Evolutionary conservation across 2,888 invertebrate species (phyloP).

Genomic region (Volucella zonaria): DNA sequence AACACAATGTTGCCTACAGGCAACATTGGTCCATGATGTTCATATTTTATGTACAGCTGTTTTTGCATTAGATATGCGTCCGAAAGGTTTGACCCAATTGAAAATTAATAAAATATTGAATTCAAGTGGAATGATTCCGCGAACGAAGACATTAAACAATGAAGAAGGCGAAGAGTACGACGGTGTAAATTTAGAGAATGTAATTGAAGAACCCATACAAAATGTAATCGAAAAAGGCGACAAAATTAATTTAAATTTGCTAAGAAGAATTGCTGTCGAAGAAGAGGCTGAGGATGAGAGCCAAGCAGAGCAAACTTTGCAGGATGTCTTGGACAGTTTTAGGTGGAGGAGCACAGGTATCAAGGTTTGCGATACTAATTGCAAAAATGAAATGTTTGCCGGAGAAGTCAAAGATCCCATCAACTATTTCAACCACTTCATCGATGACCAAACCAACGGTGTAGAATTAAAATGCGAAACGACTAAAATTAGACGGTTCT

Average conservation of each 20-base stretch:
- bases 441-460: slow-evolving; percentile 17
- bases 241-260: not conserved
- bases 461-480: not conserved
- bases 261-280: not conserved
- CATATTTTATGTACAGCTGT: no score
- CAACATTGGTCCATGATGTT: no score
- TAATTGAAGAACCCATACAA: slow-evolving; percentile 7
- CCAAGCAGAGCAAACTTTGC: not conserved
- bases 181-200: not conserved
- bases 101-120: not conserved
- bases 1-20: no score
- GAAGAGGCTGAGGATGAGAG: not conserved
- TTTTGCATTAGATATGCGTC: not conserved
- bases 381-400: not conserved
- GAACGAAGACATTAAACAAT: not conserved
- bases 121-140: not conserved
- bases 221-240: not conserved
- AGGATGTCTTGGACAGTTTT: slow-evolving; percentile 1
- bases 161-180: not conserved
- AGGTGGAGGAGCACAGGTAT: not conserved
- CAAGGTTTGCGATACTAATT: not conserved
- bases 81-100: not conserved
- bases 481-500: not conserved
- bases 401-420: slow-evolving; percentile 13
- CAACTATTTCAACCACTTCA: slow-evolving; percentile 17